Base-by-base conservation (phyloP, 2,888 invertebrate genomes). In the Ichneumon xanthorius region DNA sequence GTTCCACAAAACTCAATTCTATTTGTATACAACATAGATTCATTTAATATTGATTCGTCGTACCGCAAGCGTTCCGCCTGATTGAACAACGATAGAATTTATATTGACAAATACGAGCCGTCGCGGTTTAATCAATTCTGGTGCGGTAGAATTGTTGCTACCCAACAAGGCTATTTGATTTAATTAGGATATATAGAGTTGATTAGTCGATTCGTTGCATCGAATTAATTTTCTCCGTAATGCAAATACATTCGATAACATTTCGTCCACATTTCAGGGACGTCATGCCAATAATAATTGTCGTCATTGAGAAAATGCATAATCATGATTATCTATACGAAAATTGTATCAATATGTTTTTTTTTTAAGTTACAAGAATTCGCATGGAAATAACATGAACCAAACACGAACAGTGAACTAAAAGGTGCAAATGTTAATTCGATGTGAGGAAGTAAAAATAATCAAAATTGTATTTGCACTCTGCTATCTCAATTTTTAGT, bases 151-250 rank as follows among this genome's bases (percentile, higher is more conserved):
- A 82, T 85, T 78, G 81, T 73, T 81, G 70, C 45, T 71, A 61
- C 61, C 70, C 73, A 50, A 19, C 33, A 48, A 22, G 73, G 58
- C 40, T 78, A 70, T 85, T 85, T 65, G 55, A 82, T 85, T 79
- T 79, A 85, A 85, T 82, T 75, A 71, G 70, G 70, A 85, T 85
- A 75, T 79, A 82, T 82, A 67, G 79, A 79, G 70, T 85, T 71
- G 82, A 85, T 85, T 79, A 85, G 75, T 58, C 79, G 78, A 75
- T 68, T 82, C 75, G 71, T 82, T 70, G 75, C 78, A 79, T 82
- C 63, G 61, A 73, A 85, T 85, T 82, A 75, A 85, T 85, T 82
- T 70, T 37, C 37, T 48, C 72, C 19, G 61, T 80, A 22, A 65
- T 79, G 30, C 63, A 48, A 63, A 48, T 40, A 73, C 16, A 45